Percentiles rank a stretch among this genome's conserved stretches.
Evolutionary conservation across 2,888 invertebrate genomes (phyloP).

Genomic region (Cephus rjabovi): DNA sequence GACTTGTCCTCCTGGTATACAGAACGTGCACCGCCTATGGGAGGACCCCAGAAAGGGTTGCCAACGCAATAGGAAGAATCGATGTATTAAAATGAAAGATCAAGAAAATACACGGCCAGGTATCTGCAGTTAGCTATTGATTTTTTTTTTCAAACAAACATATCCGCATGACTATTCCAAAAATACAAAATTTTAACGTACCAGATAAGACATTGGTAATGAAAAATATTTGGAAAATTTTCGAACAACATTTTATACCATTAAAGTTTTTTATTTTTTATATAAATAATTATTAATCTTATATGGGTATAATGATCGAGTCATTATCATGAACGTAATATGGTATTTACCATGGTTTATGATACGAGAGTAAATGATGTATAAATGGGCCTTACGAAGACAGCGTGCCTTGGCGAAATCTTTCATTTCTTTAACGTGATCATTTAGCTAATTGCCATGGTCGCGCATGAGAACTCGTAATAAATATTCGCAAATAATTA

Average conservation of each 20-base stretch:
- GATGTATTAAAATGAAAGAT: conserved; percentile 25
- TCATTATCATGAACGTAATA: neutral
- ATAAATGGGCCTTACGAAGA: neutral
- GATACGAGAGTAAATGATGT: neutral
- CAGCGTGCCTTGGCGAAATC: conserved; percentile 38
- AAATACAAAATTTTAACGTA: neutral
- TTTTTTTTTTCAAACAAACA: neutral
- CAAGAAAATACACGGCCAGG: neutral
- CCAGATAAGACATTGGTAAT: neutral
- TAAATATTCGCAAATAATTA: conserved; percentile 56
- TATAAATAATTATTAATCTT: neutral
- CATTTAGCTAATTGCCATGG: conserved; percentile 53
- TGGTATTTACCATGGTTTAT: neutral
- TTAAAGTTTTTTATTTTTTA: neutral
- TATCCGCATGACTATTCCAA: neutral
- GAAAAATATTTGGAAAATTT: no score
- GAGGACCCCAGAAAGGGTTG: neutral
- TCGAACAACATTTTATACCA: no score
- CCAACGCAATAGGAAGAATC: conserved; percentile 22
- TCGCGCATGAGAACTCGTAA: conserved; percentile 47
- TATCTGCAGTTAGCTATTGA: neutral
- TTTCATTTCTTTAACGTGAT: conserved; percentile 41
- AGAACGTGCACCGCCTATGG: neutral
- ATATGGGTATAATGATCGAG: neutral
- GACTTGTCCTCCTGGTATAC: neutral